phyloP scores from a whole-genome alignment of 2,797 vertebrate species.

The Tangara arthus region DNA sequence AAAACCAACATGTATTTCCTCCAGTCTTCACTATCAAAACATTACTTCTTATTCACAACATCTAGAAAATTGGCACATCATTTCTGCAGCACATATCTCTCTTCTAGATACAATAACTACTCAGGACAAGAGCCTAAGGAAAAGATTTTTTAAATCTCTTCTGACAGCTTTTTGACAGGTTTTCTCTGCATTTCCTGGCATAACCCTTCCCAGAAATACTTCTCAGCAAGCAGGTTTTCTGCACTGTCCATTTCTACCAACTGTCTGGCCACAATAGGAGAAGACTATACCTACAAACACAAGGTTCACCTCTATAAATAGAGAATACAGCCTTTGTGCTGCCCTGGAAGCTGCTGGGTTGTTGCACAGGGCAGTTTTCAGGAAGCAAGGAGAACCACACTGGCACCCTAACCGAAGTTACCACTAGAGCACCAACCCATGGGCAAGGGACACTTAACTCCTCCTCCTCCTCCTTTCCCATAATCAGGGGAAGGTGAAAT shows the following conservation, averaged over 20 bases:
- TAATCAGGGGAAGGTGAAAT: background rate
- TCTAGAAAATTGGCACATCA: background rate
- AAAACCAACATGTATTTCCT: background rate
- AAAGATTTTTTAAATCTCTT: background rate
- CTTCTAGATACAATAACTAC: background rate
- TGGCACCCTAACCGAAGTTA: background rate
- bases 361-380: background rate
- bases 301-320: background rate
- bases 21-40: background rate
- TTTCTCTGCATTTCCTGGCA: background rate
- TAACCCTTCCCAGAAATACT: background rate
- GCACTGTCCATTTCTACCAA: background rate
- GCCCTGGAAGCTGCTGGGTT: background rate
- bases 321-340: background rate
- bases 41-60: background rate
- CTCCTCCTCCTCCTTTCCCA: background rate
- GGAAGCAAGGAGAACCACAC: background rate
- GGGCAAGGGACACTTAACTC: background rate
- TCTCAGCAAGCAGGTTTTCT: background rate
- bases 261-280: background rate
- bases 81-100: background rate
- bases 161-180: conserved; percentile 21
- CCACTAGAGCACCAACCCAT: background rate
- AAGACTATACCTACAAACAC: background rate
- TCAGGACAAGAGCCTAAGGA: background rate